Base-by-base conservation (phyloP, 1,140 invertebrate species). In the Lanistes nyassanus region DNA sequence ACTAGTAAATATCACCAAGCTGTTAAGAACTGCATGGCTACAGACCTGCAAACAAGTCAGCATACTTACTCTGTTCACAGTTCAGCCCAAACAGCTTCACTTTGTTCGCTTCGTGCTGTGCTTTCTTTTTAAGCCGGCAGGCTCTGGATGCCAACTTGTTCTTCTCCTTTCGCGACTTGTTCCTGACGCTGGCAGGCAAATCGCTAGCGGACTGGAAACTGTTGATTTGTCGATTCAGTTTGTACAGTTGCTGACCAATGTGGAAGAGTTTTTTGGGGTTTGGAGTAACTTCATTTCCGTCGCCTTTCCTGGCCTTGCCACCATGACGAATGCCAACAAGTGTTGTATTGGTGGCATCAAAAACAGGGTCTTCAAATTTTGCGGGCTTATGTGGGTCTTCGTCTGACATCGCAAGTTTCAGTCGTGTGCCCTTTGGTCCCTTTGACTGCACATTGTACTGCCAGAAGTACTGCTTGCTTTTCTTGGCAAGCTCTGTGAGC, bases 401-500 rank as follows among this genome's bases (percentile, higher is more conserved):
- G 31, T 94, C 92, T 21, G 51, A 26, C 21, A 89, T 79, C 3
- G 79, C 76, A 73, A 88, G 83, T 64, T 82, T 81, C 34, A 88
- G 83, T 47, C 85, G 76, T 53, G 84, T 84, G 4, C 87, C 97
- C 90, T 98, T 99, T 5, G 97, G 97, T 2, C 97, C 97, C 91
- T 99, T 99, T 1, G 97, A 96, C 90, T 99, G 97, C 7, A 98
- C 95, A 90, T 99, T 99, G 86, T 99, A 99, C 87, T 99, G 97
- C 97, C 98, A 99, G 89, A 99, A 99, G 88, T 93, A 98, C 74
- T 86, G 86, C 76, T 87, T 83, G 60, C 83, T 82, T 75, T 84
- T 86, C n/a, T 81, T 77, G 23, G 93, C 91, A 92, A 93, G 89
- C 95, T 95, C 80, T 93, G 95, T 69, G n/a, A 80, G 65, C 13